These are phyloP conservation scores for Tenualosa ilisha DNA, from an alignment of 2,797 vertebrate species.

Conservation along the genomic window DNA sequence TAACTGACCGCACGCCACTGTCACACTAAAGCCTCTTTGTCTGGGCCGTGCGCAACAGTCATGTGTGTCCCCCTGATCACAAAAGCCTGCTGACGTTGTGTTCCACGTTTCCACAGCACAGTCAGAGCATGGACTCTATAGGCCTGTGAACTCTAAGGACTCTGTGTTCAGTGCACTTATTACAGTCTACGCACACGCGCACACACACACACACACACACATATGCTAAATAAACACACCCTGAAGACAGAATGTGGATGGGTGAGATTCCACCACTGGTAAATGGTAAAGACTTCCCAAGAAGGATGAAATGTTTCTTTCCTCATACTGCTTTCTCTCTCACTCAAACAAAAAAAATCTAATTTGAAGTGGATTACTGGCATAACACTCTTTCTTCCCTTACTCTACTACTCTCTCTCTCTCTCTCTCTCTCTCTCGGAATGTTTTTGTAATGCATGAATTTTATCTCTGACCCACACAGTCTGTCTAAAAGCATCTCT, in stretches of 20 bases:
- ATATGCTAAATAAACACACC: background rate
- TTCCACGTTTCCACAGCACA: slow-evolving; percentile 20
- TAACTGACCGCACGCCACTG: background rate
- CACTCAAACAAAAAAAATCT: too few relatives aligned
- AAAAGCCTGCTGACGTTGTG: slow-evolving; percentile 23
- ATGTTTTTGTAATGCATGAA: background rate
- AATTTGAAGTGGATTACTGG: too few relatives aligned
- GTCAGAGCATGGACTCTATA: background rate
- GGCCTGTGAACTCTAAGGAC: slow-evolving; percentile 20
- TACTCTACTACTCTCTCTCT: background rate
- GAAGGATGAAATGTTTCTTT: background rate
- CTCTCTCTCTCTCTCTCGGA: background rate
- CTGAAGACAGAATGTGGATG: slow-evolving; percentile 34
- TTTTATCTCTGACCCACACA: background rate
- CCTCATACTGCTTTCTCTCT: background rate
- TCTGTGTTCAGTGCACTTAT: background rate
- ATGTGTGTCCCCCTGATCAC: slow-evolving; percentile 13
- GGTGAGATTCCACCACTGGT: slow-evolving; percentile 34
- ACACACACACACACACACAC: slow-evolving; percentile 1
- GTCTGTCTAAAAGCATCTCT: background rate
- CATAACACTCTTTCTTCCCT: background rate
- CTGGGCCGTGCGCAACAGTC: background rate
- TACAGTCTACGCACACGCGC: background rate
- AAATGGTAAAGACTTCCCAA: background rate
- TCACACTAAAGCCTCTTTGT: slow-evolving; percentile 21